These are phyloP conservation scores for Euglossa dilemma DNA, from an alignment of 1,140 invertebrate genomes.

Conservation along the genomic window DNA sequence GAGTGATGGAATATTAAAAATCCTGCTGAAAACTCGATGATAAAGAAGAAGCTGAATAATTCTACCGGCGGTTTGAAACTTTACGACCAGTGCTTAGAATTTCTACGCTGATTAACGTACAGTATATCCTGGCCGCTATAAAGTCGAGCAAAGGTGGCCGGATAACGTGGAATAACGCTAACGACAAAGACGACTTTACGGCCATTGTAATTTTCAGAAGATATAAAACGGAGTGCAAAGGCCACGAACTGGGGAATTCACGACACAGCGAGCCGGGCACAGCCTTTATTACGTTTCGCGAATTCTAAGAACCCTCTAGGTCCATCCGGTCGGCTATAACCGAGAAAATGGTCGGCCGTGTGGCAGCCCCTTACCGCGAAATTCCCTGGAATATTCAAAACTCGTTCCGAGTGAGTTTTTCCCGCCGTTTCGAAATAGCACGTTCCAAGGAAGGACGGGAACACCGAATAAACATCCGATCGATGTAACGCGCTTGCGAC, in stretches of 20 bases:
- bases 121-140: not conserved
- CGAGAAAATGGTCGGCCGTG: not conserved
- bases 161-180: constrained; percentile 4
- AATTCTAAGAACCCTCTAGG: constrained; percentile 7
- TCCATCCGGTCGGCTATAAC: not conserved
- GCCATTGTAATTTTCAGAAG: constrained; percentile 21
- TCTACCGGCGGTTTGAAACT: not conserved
- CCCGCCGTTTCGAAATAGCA: not conserved
- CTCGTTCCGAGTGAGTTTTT: not conserved
- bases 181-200: not conserved
- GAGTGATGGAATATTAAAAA: not conserved
- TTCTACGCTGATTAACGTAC: not conserved
- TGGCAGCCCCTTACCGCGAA: not conserved
- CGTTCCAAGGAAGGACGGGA: not conserved
- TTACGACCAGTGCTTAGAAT: constrained; percentile 3
- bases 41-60: not conserved
- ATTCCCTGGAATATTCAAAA: constrained; percentile 15
- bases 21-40: not conserved
- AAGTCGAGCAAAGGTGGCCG: not conserved
- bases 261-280: not conserved
- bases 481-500: constrained; percentile 16
- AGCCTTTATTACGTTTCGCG: constrained; percentile 19
- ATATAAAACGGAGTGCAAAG: constrained; percentile 23
- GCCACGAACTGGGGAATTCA: not conserved
- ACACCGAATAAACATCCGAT: constrained; percentile 14